Base-by-base conservation (phyloP, 2,888 invertebrate species). In the Anarsia innoxiella region DNA sequence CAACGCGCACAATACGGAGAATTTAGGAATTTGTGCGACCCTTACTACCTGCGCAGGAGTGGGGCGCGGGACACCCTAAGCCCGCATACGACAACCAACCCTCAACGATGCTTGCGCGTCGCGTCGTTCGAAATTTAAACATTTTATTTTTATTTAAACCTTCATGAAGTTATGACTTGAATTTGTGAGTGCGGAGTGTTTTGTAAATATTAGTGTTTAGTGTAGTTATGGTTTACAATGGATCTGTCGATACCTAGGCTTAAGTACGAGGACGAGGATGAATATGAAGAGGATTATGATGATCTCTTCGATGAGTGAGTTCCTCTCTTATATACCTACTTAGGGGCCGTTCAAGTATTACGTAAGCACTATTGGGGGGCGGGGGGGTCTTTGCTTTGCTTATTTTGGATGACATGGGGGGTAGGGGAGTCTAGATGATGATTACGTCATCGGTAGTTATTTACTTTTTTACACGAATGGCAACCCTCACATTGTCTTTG, bases 241-340 rank as follows among this genome's bases (percentile, higher is more conserved):
- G 82, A 82, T 80, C 64, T 82, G 14, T 73, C 80, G 10, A 51
- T 80, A 49, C 69, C 70, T 45, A 74, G 74, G 46, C 45, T 77
- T 38, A 78, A 76, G 48, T 75, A 57, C 47, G 77, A 77, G 46
- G 53, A 69, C 2, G 70, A 69, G 2, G 70, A 72, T 29, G 68
- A 61, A n/a, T 71, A 68, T 32, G 71, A 78, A 36, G 59, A 64
- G 34, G 34, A 35, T 11, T 35, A 31, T 10, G 41, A 41, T 13
- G 39, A 40, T 23, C 10, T 31, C 1, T 37, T 31, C 9, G 41
- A 37, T 5, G 34, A 13, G 41, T 37, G 35, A 41, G 37, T 41
- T 37, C 2, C n/a, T 25, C n/a, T 25, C n/a, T 3, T 5, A 5
- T 5, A 19, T 5, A 5, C 19, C 4, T 3, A n/a, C n/a, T n/a